Conservation (phyloP, 2,797 vertebrate genomes). For the Graptemys geographica region DNA sequence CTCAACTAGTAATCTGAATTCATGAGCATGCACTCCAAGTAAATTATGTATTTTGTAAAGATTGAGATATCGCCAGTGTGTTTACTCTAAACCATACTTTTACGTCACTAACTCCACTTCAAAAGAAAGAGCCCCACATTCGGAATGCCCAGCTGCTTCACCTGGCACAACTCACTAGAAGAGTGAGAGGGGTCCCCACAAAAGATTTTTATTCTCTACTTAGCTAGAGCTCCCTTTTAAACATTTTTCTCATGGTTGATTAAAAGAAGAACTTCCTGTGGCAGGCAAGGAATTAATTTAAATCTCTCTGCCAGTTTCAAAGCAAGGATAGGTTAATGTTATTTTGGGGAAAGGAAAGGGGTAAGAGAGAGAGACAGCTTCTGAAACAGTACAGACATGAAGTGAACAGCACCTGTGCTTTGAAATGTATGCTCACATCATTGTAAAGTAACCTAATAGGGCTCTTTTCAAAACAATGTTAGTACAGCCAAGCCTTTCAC, state of each 20-base stretch:
- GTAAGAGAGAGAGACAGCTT: not conserved
- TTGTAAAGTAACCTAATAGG: not conserved
- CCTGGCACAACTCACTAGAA: rapidly evolving
- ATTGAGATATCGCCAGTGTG: not conserved
- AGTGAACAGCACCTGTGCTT: not conserved
- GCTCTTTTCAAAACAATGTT: not conserved
- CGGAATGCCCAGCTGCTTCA: not conserved
- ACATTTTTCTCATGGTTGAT: not conserved
- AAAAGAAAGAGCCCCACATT: not conserved
- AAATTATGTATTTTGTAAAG: not conserved
- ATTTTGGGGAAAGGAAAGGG: not conserved
- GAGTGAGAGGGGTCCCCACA: rapidly evolving
- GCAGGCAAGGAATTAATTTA: not conserved
- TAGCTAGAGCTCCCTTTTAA: not conserved
- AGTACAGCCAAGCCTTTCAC: not conserved
- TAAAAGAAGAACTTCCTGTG: constrained; percentile 10
- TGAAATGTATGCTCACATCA: rapidly evolving
- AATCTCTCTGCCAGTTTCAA: not conserved
- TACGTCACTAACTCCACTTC: not conserved
- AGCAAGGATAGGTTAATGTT: not conserved
- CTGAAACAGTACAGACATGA: not conserved
- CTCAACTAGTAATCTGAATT: rapidly evolving
- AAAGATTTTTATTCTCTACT: constrained; percentile 23
- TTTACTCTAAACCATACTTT: not conserved
- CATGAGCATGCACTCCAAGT: not conserved